Base-by-base conservation (phyloP, 2,797 vertebrate genomes). In the Gymnothorax reevesii region DNA sequence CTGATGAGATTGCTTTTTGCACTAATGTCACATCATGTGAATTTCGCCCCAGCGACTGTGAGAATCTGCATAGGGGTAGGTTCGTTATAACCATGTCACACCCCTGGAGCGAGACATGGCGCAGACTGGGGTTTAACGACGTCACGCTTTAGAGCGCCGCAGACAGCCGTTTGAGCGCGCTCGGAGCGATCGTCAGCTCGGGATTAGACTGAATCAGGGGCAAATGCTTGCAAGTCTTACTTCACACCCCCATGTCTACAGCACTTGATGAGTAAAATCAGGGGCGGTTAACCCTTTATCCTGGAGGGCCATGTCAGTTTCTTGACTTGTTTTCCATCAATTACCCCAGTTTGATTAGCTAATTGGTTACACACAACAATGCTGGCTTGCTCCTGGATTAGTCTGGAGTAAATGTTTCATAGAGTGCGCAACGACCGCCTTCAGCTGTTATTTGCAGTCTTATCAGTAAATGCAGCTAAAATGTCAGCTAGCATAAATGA, bases 11-110 rank as follows among this genome's bases (percentile, higher is more conserved):
- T 20, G 49, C 75, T 79, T 79, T 79, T 22, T 52, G 52, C 75
- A 79, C 17, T 79, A 79, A 22, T 33, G 42, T 77, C 73, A 77
- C 17, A 77, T 77, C 27, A 52, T 77, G 73, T 77, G 75, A 79
- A 79, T 15, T 7, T 79, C 6, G 75, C 49, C 52, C 75, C 49
- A n/a, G 75, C 49, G 15, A 54, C n/a, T 54, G 49, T n/a, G 52
- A 22, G 52, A 2, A 54, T 79, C n/a, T 79, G 75, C 17, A 49
- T 49, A 75, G 27, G 15, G 75, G 42, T 15, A 79, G 75, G 75
- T 79, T 79, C 49, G 49, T 79, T 79, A 79, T 27, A 49, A 55
- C 17, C 5, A 5, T 79, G 75, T 79, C 75, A 79, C 17, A 54
- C 49, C 69, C 75, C 75, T 79, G 75, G 49, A 79, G 75, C 75